Conservation (phyloP, 2,113 vertebrate genomes). For the Tachycineta bicolor region DNA sequence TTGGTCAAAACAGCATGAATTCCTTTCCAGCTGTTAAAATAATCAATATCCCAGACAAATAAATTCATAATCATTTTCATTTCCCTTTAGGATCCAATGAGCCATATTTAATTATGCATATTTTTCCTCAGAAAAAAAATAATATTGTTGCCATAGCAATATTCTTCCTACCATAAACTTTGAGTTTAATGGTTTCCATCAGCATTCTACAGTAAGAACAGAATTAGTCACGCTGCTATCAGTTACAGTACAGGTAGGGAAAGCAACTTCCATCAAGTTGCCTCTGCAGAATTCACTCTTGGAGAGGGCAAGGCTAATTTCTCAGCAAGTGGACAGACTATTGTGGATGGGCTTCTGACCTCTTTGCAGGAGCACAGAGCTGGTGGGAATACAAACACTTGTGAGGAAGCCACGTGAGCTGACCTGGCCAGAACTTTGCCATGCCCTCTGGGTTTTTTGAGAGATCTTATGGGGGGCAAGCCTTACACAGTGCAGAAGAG, state of each 20-base stretch:
- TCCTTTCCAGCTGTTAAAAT: conserved; percentile 39
- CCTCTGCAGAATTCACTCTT: not conserved
- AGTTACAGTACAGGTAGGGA: not conserved
- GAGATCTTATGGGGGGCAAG: not conserved
- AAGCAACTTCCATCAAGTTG: not conserved
- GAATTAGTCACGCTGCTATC: conserved; percentile 8
- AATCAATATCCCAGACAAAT: conserved; percentile 62
- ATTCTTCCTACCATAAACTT: conserved; percentile 51
- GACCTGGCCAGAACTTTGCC: not conserved
- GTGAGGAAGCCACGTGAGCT: not conserved
- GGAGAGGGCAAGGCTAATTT: not conserved
- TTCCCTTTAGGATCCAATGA: conserved; percentile 56
- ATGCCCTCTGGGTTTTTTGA: not conserved
- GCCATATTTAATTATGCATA: conserved; percentile 53
- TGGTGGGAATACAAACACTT: not conserved
- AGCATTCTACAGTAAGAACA: conserved; percentile 23
- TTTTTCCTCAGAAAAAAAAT: conserved; percentile 59
- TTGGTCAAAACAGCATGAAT: not conserved
- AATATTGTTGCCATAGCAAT: conserved; percentile 58
- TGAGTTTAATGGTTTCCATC: conserved; percentile 52
- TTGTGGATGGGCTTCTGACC: not conserved
- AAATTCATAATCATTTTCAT: conserved; percentile 61
- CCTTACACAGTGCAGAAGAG: accelerated
- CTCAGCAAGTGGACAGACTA: not conserved
- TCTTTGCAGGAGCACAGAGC: not conserved